Conservation (phyloP, 2,888 invertebrate genomes). For the Lasioglossum leucozonium region DNA sequence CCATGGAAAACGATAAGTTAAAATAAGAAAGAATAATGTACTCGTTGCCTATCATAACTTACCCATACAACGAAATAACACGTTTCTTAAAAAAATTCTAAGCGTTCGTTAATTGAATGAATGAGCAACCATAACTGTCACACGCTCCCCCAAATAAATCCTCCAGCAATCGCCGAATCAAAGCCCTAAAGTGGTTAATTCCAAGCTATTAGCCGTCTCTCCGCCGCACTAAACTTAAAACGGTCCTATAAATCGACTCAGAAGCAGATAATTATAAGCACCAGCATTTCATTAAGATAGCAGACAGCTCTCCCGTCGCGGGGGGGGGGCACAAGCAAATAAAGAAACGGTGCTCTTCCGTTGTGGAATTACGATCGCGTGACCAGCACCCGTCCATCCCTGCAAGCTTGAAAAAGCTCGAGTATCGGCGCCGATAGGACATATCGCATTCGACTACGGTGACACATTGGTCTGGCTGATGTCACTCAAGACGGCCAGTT, state of each 20-base stretch:
- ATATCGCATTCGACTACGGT: neutral
- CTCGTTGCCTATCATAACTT: neutral
- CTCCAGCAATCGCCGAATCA: neutral
- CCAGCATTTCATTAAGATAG: conserved; percentile 3
- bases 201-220: neutral
- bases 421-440: neutral
- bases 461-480: neutral
- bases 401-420: neutral
- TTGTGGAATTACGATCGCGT: conserved; percentile 50
- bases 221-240: neutral
- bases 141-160: neutral
- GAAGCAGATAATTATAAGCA: neutral
- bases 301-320: neutral
- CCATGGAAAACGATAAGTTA: neutral
- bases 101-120: neutral
- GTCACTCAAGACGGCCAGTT: neutral
- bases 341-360: neutral
- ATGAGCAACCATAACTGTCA: neutral
- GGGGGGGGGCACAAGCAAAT: neutral
- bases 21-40: neutral
- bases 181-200: neutral
- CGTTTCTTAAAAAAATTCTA: too few relatives aligned
- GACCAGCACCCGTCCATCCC: conserved; percentile 21
- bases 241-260: neutral
- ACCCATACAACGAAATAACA: too few relatives aligned